Evolutionary conservation across 2,888 invertebrate species (phyloP), one percentile per base, ranked within the genome.

Genomic region (Gymnoscelis rufifasciata): DNA sequence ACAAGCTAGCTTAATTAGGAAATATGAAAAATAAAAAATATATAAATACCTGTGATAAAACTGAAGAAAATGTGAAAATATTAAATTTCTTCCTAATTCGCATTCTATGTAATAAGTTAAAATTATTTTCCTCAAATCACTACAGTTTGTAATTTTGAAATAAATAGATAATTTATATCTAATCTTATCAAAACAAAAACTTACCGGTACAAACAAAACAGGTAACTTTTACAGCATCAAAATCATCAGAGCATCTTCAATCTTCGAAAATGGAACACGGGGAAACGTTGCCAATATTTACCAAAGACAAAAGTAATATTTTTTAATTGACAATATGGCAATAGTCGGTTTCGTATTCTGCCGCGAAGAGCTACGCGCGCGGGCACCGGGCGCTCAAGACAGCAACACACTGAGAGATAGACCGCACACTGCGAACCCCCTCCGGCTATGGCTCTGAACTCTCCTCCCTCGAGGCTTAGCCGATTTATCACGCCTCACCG

Each of bases 401-500:
- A 68, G 74, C 71, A 65, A 74, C 66, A 77, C 78, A 86, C 86
- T 86, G 83, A 71, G 73, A 62, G 49, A 30, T 36, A 39, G 45
- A 23, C 59, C 63, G 61, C 63, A 63, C 62, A 60, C 71, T 71
- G 74, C 74, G 69, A 67, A 71, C 77, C 82, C 79, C 79, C 78
- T 68, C 79, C 78, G 74, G 74, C 74, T 76, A 77, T 78, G 76
- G 82, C 84, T 84, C 78, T 77, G 79, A 75, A 69, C 69, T 79
- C 68, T 66, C 74, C 77, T 82, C 84, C 82, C 83, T 59, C 57
- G 78, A 80, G 76, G 74, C 74, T 57, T 54, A 71, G 59, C 73
- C 78, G 78, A 83, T 84, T 82, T 78, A 82, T 83, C 82, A 81
- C 77, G 63, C 65, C 11, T 65, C 57, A 42, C 48, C 38, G 44